phyloP scores from a whole-genome alignment of 1,140 invertebrate species.

The Brachionus manjavacas region DNA sequence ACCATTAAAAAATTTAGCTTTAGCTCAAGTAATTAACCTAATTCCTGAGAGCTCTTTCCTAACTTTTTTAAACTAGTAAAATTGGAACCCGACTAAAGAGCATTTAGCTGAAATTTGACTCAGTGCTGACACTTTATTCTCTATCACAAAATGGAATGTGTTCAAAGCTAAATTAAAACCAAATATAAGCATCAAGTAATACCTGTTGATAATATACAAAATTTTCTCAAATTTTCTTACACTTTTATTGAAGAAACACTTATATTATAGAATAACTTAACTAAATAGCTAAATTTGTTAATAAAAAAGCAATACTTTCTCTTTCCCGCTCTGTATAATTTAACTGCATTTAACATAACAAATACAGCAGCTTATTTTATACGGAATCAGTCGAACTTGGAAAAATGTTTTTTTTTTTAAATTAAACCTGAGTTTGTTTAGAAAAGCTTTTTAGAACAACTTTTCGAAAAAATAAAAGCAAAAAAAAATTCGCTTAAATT shows the following conservation, averaged over 20 bases:
- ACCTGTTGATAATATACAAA: background rate
- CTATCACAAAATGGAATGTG: background rate
- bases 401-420: background rate
- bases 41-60: slow-evolving; percentile 1
- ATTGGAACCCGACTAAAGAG: background rate
- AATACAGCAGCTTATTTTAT: background rate
- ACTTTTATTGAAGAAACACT: background rate
- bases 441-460: background rate
- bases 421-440: slow-evolving; percentile 4
- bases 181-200: background rate
- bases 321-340: background rate
- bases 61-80: background rate
- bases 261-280: background rate
- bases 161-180: background rate
- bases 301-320: background rate
- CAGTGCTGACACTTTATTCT: background rate
- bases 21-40: background rate
- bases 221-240: background rate
- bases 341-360: background rate
- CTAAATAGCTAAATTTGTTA: background rate
- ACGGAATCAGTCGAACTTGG: background rate
- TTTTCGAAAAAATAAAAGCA: background rate
- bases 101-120: background rate
- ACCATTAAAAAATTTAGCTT: background rate
- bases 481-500: background rate